phyloP scores from a whole-genome alignment of 2,113 vertebrate genomes.

The Xiphorhynchus elegans region DNA sequence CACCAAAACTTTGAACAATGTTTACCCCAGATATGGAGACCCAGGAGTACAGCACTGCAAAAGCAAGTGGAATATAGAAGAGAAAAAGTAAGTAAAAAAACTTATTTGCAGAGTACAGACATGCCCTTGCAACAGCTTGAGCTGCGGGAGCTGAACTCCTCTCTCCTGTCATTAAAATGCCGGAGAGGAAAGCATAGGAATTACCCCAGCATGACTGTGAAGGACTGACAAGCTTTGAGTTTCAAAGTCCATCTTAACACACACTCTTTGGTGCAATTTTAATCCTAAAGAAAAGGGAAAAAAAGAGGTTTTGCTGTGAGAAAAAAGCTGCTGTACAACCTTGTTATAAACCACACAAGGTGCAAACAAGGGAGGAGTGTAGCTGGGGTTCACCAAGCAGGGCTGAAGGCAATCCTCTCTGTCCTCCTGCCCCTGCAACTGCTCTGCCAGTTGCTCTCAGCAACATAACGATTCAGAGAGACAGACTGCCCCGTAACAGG shows the following conservation, averaged over 20 bases:
- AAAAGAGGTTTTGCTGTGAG: neutral
- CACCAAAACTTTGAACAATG: neutral
- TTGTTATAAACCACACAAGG: neutral
- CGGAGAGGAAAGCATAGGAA: neutral
- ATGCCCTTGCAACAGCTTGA: neutral
- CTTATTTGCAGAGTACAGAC: neutral
- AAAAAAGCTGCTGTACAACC: neutral
- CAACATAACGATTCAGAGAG: neutral
- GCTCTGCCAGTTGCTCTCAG: neutral
- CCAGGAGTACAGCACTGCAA: neutral
- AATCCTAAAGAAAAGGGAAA: neutral
- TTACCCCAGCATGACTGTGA: neutral
- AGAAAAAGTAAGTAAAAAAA: neutral
- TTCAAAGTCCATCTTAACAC: neutral
- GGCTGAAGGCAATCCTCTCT: neutral
- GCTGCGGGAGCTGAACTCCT: neutral
- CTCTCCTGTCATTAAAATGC: neutral
- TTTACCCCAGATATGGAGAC: neutral
- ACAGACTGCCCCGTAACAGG: constrained; percentile 5
- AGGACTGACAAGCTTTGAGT: neutral
- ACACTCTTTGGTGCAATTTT: rapidly evolving
- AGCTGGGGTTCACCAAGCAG: neutral
- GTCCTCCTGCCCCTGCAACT: neutral
- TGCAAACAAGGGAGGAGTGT: neutral
- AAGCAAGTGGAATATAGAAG: neutral